Conservation (phyloP, 2,113 vertebrate species). For the Oryzias celebensis region DNA sequence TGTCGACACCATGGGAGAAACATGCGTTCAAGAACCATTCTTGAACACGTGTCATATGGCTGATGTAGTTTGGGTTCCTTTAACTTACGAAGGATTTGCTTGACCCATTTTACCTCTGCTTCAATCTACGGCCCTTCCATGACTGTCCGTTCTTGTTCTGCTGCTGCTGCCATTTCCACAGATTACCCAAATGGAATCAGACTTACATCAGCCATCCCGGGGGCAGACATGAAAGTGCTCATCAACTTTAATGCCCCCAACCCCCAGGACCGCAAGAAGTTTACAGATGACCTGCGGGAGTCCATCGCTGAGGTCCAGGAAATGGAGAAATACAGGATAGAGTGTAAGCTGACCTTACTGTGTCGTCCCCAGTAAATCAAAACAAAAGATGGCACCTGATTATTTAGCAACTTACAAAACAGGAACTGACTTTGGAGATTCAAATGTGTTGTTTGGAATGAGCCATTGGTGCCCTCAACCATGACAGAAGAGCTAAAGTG, state of each 20-base stretch:
- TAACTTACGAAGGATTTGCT: conserved; percentile 29
- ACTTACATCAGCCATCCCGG: conserved; percentile 92
- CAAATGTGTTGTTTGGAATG: conserved; percentile 1
- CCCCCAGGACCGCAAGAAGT: conserved; percentile 97
- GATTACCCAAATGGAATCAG: conserved; percentile 97
- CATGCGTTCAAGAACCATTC: no score
- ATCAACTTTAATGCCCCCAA: conserved; percentile 99
- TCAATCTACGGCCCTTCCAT: conserved; percentile 41
- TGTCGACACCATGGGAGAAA: no score
- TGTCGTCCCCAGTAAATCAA: conserved; percentile 22
- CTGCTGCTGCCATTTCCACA: conserved; percentile 53
- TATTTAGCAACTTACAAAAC: conserved; percentile 47
- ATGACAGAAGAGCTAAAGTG: not conserved
- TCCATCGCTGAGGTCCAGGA: conserved; percentile 97
- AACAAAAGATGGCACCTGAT: conserved; percentile 48
- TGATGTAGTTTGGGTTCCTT: conserved; percentile 26
- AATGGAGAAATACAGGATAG: conserved; percentile 99
- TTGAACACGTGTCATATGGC: no score
- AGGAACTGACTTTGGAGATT: conserved; percentile 5
- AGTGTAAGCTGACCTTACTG: conserved; percentile 83
- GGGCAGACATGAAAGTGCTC: conserved; percentile 94
- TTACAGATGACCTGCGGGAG: conserved; percentile 94
- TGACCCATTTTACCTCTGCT: conserved; percentile 29
- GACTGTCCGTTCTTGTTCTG: conserved; percentile 21
- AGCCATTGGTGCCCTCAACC: not conserved